Percentiles rank a stretch among this genome's conserved stretches.
Conservation (phyloP, 64 coral and sea anemone species). For the Stichodactyla helianthus region DNA sequence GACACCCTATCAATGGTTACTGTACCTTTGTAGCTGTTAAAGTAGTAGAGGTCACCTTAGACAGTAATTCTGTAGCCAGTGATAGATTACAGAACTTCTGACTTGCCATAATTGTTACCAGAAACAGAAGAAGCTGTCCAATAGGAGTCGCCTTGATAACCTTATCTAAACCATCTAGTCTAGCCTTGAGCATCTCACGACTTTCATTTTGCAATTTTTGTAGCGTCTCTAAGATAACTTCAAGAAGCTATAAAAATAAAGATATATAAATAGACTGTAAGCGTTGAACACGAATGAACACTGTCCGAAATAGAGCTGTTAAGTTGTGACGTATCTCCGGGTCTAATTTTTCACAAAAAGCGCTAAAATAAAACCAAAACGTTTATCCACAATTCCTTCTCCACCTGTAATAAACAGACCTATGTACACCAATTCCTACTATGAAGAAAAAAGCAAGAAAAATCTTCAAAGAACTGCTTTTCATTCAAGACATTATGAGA, state of each 20-base stretch:
- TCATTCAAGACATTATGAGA: too few relatives aligned
- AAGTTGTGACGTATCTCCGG: too few relatives aligned
- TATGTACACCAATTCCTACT: too few relatives aligned
- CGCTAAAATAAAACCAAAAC: too few relatives aligned
- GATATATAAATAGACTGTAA: background rate
- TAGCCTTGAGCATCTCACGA: slow-evolving; percentile 16
- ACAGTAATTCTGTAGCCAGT: slow-evolving; percentile 47
- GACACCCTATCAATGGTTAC: background rate
- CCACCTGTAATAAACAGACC: too few relatives aligned
- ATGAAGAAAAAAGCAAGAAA: too few relatives aligned
- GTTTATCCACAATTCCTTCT: too few relatives aligned
- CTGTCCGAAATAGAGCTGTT: too few relatives aligned
- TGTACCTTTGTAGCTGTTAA: slow-evolving; percentile 59
- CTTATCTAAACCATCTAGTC: slow-evolving; percentile 57
- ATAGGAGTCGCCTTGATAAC: slow-evolving; percentile 48
- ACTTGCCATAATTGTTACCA: slow-evolving; percentile 63
- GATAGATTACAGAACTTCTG: slow-evolving; percentile 47
- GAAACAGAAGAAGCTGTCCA: slow-evolving; percentile 56
- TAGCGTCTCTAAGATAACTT: slow-evolving; percentile 56
- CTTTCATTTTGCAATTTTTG: slow-evolving; percentile 40
- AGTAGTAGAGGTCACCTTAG: slow-evolving; percentile 52
- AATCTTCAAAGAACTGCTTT: too few relatives aligned
- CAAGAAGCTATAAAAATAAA: background rate
- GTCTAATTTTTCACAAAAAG: too few relatives aligned
- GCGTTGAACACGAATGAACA: too few relatives aligned